Percentiles rank a stretch among this genome's conserved stretches.
phyloP scores from a whole-genome alignment of 2,113 vertebrate genomes.

The Pterocles gutturalis region DNA sequence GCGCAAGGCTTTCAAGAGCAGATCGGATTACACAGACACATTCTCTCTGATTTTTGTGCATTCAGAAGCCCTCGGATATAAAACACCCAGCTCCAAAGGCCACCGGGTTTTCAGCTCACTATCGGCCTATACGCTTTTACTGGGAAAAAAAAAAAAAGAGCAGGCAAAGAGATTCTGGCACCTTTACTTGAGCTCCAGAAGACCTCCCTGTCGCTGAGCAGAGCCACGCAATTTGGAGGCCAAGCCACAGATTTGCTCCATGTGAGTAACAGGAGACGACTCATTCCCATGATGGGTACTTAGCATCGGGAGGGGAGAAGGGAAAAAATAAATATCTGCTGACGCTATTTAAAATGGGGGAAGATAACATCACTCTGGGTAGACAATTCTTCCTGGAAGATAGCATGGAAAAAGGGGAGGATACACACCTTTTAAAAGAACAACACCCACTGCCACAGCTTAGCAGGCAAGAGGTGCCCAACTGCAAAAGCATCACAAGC shows the following conservation, averaged over 20 bases:
- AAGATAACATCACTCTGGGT: background rate
- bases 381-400: constrained; percentile 19
- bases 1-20: constrained; percentile 64
- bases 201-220: background rate
- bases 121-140: background rate
- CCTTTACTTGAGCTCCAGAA: background rate
- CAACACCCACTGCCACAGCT: background rate
- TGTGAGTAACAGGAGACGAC: background rate
- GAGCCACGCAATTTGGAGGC: background rate
- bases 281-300: background rate
- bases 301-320: background rate
- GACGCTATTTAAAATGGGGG: constrained; percentile 5
- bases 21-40: constrained; percentile 65
- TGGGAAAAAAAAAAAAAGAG: background rate
- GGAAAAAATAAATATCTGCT: constrained; percentile 39
- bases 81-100: constrained; percentile 34
- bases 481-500: background rate
- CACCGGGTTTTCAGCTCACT: background rate
- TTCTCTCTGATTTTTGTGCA: constrained; percentile 53
- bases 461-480: background rate
- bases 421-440: background rate
- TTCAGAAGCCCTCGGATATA: constrained; percentile 56
- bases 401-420: constrained; percentile 25
- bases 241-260: constrained; percentile 29
- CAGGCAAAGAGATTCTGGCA: background rate